A percentile compares a stretch with the other conserved stretches of the same genome.
Conservation (phyloP, 2,888 invertebrate genomes). For the Drosophila maculinotata region DNA sequence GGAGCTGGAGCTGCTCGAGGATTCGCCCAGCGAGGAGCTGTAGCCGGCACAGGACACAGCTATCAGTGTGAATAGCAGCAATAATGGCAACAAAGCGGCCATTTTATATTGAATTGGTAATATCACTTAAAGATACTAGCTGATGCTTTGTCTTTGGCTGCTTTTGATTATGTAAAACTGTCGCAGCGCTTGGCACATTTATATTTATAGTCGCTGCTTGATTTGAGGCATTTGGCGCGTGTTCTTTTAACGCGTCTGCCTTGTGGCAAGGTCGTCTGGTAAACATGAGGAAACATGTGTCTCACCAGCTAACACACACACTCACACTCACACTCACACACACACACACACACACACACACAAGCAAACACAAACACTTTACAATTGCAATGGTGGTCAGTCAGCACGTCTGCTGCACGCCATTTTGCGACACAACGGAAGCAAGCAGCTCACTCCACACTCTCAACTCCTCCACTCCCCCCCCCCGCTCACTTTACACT, state of each 20-base stretch:
- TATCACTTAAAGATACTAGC: not conserved
- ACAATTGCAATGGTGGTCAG: slow-evolving; percentile 13
- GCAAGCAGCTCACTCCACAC: slow-evolving; percentile 8
- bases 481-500: not conserved
- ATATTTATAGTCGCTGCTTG: slow-evolving; percentile 55
- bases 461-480: not conserved
- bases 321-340: slow-evolving; percentile 22
- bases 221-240: slow-evolving; percentile 49
- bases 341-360: slow-evolving; percentile 22
- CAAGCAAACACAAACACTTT: slow-evolving; percentile 5
- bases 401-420: slow-evolving; percentile 54
- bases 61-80: slow-evolving; percentile 28
- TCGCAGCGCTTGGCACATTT: slow-evolving; percentile 49
- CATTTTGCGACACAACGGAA: slow-evolving; percentile 52
- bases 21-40: slow-evolving; percentile 28
- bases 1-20: slow-evolving; percentile 20
- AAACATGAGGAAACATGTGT: slow-evolving; percentile 71
- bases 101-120: slow-evolving; percentile 25
- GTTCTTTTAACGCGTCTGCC: slow-evolving; percentile 53
- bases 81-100: slow-evolving; percentile 20
- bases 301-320: slow-evolving; percentile 22
- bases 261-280: slow-evolving; percentile 58
- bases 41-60: slow-evolving; percentile 30
- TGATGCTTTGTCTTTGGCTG: slow-evolving; percentile 5
- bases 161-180: slow-evolving; percentile 49